These are phyloP conservation scores for Bubalus kerabau DNA, from an alignment of 2,113 vertebrate genomes.

Conservation along the genomic window DNA sequence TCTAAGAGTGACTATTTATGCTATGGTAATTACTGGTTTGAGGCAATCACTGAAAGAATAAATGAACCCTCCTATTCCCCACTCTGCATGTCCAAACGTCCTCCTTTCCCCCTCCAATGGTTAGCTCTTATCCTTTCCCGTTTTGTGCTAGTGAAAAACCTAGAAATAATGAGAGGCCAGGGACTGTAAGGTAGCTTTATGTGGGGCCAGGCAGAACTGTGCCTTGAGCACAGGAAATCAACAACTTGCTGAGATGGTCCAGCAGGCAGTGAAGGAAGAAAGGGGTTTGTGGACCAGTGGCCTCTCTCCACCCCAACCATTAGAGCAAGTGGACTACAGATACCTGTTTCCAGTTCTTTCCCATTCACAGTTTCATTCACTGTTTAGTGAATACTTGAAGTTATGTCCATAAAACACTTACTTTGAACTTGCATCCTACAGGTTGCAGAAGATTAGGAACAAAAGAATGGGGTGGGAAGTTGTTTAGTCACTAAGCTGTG, in stretches of 20 bases:
- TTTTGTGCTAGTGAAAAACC: not conserved
- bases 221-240: not conserved
- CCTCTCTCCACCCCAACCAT: not conserved
- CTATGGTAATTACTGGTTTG: slow-evolving; percentile 4
- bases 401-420: not conserved
- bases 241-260: not conserved
- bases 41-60: not conserved
- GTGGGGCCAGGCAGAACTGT: not conserved
- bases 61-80: not conserved
- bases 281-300: not conserved
- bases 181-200: not conserved
- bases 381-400: slow-evolving; percentile 5
- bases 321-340: not conserved
- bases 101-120: not conserved
- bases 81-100: not conserved
- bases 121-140: not conserved
- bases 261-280: not conserved
- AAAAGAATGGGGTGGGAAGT: not conserved
- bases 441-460: not conserved
- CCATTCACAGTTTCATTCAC: not conserved
- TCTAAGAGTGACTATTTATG: not conserved
- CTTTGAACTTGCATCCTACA: not conserved
- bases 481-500: not conserved
- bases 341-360: not conserved
- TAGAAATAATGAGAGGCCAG: not conserved